Base-by-base conservation (phyloP, 2,113 vertebrate species). In the Myxocyprinus asiaticus region DNA sequence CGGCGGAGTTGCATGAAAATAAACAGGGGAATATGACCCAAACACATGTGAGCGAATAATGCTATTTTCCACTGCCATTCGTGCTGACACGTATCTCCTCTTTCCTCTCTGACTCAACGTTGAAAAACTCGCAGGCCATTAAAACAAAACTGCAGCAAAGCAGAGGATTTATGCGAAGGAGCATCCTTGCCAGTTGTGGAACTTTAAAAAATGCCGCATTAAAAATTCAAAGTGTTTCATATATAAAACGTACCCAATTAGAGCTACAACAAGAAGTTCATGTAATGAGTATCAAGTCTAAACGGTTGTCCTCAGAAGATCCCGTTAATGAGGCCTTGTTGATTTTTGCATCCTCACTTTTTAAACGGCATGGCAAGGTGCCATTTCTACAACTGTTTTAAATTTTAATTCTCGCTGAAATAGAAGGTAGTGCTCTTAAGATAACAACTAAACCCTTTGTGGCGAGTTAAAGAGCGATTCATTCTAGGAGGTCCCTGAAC, bases 221-320 rank as follows among this genome's bases (percentile, higher is more conserved):
- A 94, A 94, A 93, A 90, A 93, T 93, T 93, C 77, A 92, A 90
- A 78, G 86, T 86, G 67, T 93, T 93, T 93, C 92, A 92, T 90
- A 90, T 93, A 90, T 89, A 92, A 93, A 93, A 91, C 91, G 91
- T 93, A 92, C 86, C 90, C 90, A 93, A 93, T 93, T 93, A 93
- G 88, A 92, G 22, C 22, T 33, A 33, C 22, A 33, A 33, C 22
- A 33, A 33, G 22, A 33, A 33, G 89, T 88, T 88, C 86, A 89
- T 90, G 90, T 86, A 85, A 66, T 86, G 87, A 91, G 86, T 89
- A 90, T 33, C 22, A 33, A 33, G 22, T 33, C 22, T 33, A 33
- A 33, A 33, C 85, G 89, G 88, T 86, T 86, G 88, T 91, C 90
- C 91, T 93, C 90, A 86, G 87, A 91, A 91, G 89, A 87, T 83